Evolutionary conservation across 2,888 invertebrate species (phyloP), one percentile per base, ranked within the genome.

Genomic region (Ectropis crepuscularia): DNA sequence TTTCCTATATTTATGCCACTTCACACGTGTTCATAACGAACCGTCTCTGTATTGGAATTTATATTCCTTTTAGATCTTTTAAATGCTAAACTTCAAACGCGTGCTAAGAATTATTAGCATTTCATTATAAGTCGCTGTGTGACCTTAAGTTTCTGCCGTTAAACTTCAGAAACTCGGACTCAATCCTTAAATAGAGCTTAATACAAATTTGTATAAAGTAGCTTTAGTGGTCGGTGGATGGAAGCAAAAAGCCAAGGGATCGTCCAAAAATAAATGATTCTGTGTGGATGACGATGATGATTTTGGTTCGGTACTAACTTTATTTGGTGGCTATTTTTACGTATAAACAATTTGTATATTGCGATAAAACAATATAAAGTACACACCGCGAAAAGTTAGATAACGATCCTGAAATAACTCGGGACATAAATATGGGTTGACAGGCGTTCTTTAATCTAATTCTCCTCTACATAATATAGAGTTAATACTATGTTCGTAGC

Each of bases 1-100:
- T 78, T 79, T 79, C 70, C 77, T 74, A 71, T 78, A 76, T 74
- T 72, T 68, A 68, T 67, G 63, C 58, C 69, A 63, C 49, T 50
- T 53, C 45, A 50, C 50, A 50, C 57, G 45, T 57, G 10, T 72
- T 71, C 73, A 69, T 73, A 68, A 65, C 61, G 65, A 57, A 11
- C 37, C 42, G 54, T 39, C 11, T 55, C 11, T 43, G 49, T 50
- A 57, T 57, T 48, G 16, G 42, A 53, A 57, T 57, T 62, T 53
- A 63, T 57, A 57, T 53, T 41, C 51, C 36, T n/a, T 37, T 57
- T 53, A 47, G 51, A 51, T 12, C 47, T 57, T 57, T 28, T 55
- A 49, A 48, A 61, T 49, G 61, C 39, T 47, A 41, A 39, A 50
- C 16, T 50, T 54, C 49, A 60, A 48, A 60, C 10, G n/a, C 48